Evolutionary conservation across 1,140 invertebrate genomes (phyloP), one percentile per base, ranked within the genome.

Genomic region (Cataglyphis hispanica): DNA sequence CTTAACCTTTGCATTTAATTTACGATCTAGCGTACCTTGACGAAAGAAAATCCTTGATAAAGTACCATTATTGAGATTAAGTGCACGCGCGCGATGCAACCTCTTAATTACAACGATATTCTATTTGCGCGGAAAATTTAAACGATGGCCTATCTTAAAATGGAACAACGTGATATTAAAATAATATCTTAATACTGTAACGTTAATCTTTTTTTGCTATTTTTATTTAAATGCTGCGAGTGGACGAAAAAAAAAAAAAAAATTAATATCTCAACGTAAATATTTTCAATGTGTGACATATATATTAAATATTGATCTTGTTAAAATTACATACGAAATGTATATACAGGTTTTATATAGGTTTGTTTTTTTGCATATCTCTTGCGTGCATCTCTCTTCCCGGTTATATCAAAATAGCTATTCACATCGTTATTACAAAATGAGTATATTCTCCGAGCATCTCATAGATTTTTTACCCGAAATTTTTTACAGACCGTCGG

Each of bases 1-100:
- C 78, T 83, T 83, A 83, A 83, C 78, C 78, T 83, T 83, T 83
- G 78, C 66, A 74, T 83, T 83, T 72, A 83, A 83, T 83, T 74
- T 83, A 83, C 27, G 67, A 83, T 53, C 78, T 81, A 81, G 50
- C 25, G 67, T 53, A 74, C 74, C 67, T 53, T 81, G 66, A 37
- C 53, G 16, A 34, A 83, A 34, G 53, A 74, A 74, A 83, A 43
- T 13, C 67, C n/a, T 34, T 25, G 67, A 40, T 74, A 72, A 72
- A 72, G 66, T 25, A 81, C 22, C 64, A 43, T 83, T 74, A 74
- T 83, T 83, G 53, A 83, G 66, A 83, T 83, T 83, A 83, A 83
- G 34, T 83, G 37, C 78, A 83, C 78, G 67, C 78, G 53, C 67
- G 78, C 25, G 78, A 74, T 74, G 60, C 53, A 83, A 53, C 78